A percentile compares a stretch with the other conserved stretches of the same genome.
Conservation (phyloP, 2,888 invertebrate genomes). For the Stenurella melanura region DNA sequence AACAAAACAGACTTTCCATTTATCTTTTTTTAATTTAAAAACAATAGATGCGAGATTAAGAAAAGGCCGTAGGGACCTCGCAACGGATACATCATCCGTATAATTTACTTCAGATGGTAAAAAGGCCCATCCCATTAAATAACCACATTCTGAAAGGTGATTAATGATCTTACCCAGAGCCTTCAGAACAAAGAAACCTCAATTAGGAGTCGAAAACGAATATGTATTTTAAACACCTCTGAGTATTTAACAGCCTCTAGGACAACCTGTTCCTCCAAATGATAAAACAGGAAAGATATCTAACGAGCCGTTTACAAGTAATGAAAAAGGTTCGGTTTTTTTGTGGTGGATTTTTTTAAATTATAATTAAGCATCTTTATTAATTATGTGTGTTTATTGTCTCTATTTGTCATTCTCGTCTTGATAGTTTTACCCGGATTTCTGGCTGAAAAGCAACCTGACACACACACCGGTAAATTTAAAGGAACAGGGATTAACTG, state of each 20-base stretch:
- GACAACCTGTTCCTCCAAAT: not conserved
- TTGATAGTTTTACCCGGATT: not conserved
- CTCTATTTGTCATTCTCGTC: not conserved
- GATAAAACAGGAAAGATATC: not conserved
- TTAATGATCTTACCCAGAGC: slow-evolving; percentile 47
- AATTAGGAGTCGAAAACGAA: slow-evolving; percentile 36
- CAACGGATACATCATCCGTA: slow-evolving; percentile 46
- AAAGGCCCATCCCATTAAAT: slow-evolving; percentile 53
- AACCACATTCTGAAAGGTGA: slow-evolving; percentile 51
- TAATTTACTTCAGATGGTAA: slow-evolving; percentile 53
- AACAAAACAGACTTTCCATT: not conserved
- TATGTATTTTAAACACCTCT: slow-evolving; percentile 8
- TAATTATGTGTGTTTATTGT: not conserved
- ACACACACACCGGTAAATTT: too few species aligned
- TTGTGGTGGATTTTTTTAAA: not conserved
- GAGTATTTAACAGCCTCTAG: not conserved
- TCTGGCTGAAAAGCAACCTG: not conserved
- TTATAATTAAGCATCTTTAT: not conserved
- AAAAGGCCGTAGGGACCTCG: slow-evolving; percentile 16
- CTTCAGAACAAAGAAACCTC: slow-evolving; percentile 48
- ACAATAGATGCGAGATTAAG: slow-evolving; percentile 23
- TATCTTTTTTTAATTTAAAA: slow-evolving; percentile 12
- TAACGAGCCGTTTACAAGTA: not conserved
- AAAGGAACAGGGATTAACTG: too few species aligned
- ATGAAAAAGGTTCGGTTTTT: not conserved